These are phyloP conservation scores for Lissonota sp. DNA, from an alignment of 2,888 invertebrate species.

Conservation along the genomic window DNA sequence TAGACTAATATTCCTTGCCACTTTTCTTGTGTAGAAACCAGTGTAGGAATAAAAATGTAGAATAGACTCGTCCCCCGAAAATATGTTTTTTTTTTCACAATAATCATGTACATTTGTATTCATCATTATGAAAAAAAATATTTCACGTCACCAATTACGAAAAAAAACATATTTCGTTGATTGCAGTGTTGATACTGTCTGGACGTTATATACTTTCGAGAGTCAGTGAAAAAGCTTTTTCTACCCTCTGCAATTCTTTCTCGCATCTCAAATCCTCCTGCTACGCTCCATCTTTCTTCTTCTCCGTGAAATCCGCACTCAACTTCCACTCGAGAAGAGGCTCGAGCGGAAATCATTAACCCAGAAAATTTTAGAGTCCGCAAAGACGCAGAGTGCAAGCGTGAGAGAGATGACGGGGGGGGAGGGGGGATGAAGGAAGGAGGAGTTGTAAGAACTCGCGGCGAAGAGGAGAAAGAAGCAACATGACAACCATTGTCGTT, in stretches of 20 bases:
- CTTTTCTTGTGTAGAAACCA: no score
- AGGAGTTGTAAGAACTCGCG: no score
- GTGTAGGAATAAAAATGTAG: no score
- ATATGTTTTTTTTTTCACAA: no score
- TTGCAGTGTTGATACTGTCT: no score
- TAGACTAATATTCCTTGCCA: no score
- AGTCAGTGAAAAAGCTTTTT: conserved; percentile 31
- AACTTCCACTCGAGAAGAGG: conserved; percentile 68
- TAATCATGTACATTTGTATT: no score
- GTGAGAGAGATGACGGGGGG: conserved; percentile 6
- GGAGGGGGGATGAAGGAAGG: conserved; percentile 3
- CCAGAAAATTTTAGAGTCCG: conserved; percentile 70
- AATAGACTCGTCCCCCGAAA: no score
- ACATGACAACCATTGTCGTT: background rate
- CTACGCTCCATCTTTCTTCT: conserved; percentile 32
- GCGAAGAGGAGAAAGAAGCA: background rate
- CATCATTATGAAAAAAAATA: no score
- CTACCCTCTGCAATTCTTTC: conserved; percentile 12
- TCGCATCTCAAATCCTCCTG: conserved; percentile 1
- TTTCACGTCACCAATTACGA: no score
- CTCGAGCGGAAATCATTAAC: conserved; percentile 75
- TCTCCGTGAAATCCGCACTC: conserved; percentile 67
- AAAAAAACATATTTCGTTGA: no score
- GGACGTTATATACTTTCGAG: background rate
- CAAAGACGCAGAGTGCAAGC: conserved; percentile 40